Evolutionary conservation across 2,113 vertebrate species (phyloP).

Genomic region (Helogale parvula): DNA sequence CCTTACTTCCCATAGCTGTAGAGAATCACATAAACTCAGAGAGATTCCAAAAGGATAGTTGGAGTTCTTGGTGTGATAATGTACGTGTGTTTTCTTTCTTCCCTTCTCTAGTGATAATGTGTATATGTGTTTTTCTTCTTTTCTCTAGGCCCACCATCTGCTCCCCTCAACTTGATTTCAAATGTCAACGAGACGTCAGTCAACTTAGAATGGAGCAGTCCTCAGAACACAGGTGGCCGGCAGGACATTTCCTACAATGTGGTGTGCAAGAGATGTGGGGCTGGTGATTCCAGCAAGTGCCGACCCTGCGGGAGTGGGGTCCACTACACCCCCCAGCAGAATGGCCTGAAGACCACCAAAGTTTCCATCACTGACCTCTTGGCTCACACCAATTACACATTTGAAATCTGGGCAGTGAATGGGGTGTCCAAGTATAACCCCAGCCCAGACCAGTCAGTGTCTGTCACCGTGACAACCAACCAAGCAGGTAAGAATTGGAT

Average conservation of each 20-base stretch:
- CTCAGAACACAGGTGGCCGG: conserved; percentile 93
- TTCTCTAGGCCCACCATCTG: conserved; percentile 92
- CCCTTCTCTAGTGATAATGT: conserved; percentile 80
- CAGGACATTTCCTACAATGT: conserved; percentile 96
- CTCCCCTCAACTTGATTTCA: conserved; percentile 96
- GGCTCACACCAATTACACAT: conserved; percentile 99
- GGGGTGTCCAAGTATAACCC: conserved; percentile 96
- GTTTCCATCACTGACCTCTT: conserved; percentile 98
- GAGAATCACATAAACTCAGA: neutral
- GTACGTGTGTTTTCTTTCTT: neutral
- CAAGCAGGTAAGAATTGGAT: conserved; percentile 93
- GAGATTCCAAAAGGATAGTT: neutral
- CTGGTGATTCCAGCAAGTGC: conserved; percentile 89
- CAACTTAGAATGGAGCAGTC: conserved; percentile 96
- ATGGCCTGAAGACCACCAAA: conserved; percentile 91
- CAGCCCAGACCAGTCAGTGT: conserved; percentile 94
- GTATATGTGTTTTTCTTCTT: neutral
- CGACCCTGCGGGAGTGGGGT: conserved; percentile 94
- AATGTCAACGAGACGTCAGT: conserved; percentile 99
- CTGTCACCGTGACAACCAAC: conserved; percentile 97
- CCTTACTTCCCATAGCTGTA: neutral
- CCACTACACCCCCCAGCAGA: conserved; percentile 96
- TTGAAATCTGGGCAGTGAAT: conserved; percentile 97
- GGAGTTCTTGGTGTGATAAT: neutral
- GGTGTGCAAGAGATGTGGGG: conserved; percentile 94